Conservation (phyloP, 1,140 invertebrate species). For the Triops cancriformis region DNA sequence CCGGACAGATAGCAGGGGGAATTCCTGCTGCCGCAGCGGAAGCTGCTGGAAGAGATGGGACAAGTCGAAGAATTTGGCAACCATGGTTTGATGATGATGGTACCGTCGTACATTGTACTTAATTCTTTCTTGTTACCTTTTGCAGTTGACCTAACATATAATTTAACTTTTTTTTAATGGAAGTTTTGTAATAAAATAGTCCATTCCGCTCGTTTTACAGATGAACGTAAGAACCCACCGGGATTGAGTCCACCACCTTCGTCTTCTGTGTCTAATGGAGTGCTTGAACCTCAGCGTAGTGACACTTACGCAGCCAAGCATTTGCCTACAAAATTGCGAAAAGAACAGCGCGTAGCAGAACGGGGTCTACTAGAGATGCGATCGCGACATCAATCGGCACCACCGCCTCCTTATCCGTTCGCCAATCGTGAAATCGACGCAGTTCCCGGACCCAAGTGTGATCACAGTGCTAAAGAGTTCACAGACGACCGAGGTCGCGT, state of each 20-base stretch:
- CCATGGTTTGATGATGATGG: constrained; percentile 27
- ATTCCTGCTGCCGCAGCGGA: background rate
- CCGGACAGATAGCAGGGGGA: background rate
- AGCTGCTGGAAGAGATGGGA: background rate
- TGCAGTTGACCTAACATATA: too few species aligned
- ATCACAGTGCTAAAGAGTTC: background rate
- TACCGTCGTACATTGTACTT: background rate
- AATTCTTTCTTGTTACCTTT: background rate
- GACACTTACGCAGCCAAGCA: background rate
- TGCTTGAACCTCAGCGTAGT: background rate
- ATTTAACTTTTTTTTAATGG: too few species aligned
- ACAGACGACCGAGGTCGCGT: background rate
- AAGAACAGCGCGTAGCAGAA: background rate
- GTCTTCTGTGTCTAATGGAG: background rate
- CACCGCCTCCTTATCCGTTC: background rate
- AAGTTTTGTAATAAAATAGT: too few species aligned
- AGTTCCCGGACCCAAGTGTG: background rate
- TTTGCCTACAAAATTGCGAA: background rate
- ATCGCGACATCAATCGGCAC: background rate
- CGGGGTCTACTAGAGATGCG: background rate
- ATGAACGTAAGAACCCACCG: background rate
- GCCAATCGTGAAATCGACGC: background rate
- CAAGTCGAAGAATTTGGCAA: constrained; percentile 24
- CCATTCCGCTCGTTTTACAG: background rate
- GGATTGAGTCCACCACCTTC: background rate